Evolutionary conservation across 2,797 vertebrate genomes (phyloP), one percentile per base, ranked within the genome.

Genomic region (Lates japonicus): DNA sequence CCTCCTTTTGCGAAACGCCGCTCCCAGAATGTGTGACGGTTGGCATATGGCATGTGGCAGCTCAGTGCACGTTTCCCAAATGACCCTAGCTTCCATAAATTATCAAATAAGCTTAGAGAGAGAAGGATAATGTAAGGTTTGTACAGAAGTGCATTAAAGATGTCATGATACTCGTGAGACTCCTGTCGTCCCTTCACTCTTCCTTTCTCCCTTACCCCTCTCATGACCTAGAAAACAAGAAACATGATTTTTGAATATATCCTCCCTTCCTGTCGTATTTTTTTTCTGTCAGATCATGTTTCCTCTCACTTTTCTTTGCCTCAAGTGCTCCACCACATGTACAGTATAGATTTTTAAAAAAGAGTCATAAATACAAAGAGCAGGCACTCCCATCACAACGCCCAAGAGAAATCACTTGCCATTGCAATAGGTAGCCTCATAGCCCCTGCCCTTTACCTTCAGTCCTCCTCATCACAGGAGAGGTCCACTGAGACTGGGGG

Each of bases 371-470:
- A 90, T 78, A 85, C 22, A 66, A 70, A 42, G 42, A 61, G 25
- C 74, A 52, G 51, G 48, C 69, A 65, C 63, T 78, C 77, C 77
- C 75, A 55, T 67, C 61, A 68, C 54, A 17, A 22, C 44, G 75
- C 86, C 84, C 87, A 41, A 29, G 81, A 91, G 74, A 87, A 88
- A 87, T 88, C 51, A 76, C 48, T 70, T 73, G 70, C 63, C 57
- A 11, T 57, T 76, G 70, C 65, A 69, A 46, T 54, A 29, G n/a
- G 29, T 70, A 57, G 66, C 74, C 71, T 69, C 67, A 65, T 68
- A 87, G 76, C 67, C 49, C 49, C 57, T 85, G 84, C 82, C 80
- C 92, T 92, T 90, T 91, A 84, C 81, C 86, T 90, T 70, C 82
- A 80, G 35, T 84, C 79, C 81, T 76, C 66, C 66, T 84, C 81